phyloP scores from a whole-genome alignment of 1,140 invertebrate species.

The Cydia fagiglandana region DNA sequence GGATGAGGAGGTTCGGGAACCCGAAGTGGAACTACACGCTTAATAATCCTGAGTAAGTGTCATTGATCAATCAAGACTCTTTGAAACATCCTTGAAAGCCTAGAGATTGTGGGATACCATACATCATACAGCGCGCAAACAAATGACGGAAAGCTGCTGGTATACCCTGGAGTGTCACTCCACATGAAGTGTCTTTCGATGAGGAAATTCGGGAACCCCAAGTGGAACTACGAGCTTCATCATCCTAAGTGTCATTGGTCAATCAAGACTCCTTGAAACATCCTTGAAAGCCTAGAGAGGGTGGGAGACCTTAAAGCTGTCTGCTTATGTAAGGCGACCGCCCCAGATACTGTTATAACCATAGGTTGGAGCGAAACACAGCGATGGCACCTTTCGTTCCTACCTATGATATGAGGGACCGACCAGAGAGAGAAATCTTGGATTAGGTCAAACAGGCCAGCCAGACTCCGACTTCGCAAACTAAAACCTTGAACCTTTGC shows the following conservation, averaged over 20 bases:
- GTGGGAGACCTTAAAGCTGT: too few species aligned
- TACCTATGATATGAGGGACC: too few species aligned
- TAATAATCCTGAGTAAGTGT: constrained; percentile 68
- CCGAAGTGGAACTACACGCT: constrained; percentile 91
- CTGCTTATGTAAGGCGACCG: too few species aligned
- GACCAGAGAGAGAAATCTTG: too few species aligned
- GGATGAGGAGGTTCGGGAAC: constrained; percentile 90
- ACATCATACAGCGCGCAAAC: constrained; percentile 85
- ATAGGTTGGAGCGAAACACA: too few species aligned
- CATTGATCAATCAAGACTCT: background rate
- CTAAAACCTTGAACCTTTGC: too few species aligned
- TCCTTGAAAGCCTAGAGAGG: background rate
- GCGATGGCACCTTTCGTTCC: too few species aligned
- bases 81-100: background rate
- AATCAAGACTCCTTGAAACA: background rate
- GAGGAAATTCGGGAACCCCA: constrained; percentile 89
- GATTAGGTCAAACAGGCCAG: too few species aligned
- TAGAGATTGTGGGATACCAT: background rate
- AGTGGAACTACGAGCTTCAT: constrained; percentile 88
- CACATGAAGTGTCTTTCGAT: constrained; percentile 94
- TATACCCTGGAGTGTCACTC: constrained; percentile 90
- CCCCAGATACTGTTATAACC: too few species aligned
- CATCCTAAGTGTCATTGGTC: constrained; percentile 46
- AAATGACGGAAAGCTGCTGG: constrained; percentile 90
- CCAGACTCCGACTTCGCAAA: too few species aligned